Conservation (phyloP, 2,797 vertebrate genomes). For the Aselliscus stoliczkanus region DNA sequence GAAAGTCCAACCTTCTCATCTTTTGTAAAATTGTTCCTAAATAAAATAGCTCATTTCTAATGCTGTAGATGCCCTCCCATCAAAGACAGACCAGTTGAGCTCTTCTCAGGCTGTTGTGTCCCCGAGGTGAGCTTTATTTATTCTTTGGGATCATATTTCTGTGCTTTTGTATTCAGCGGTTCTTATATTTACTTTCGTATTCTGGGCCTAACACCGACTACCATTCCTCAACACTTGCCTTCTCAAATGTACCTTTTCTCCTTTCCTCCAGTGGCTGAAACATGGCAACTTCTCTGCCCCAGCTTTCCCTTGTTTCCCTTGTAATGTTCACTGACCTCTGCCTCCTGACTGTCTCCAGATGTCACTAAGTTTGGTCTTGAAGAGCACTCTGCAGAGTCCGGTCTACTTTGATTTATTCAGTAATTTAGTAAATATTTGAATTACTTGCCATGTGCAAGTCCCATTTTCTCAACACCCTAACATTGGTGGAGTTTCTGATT, state of each 20-base stretch:
- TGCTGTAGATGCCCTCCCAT: not conserved
- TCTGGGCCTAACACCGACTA: not conserved
- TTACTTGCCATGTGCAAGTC: not conserved
- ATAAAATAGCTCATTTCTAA: not conserved
- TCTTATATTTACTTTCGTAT: not conserved
- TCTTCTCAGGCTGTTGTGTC: not conserved
- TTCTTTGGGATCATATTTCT: not conserved
- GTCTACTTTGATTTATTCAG: not conserved
- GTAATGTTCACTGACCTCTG: not conserved
- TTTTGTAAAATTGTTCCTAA: not conserved
- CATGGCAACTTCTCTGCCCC: not conserved
- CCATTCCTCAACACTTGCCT: not conserved
- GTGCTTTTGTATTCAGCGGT: not conserved
- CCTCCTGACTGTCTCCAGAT: not conserved
- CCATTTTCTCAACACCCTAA: not conserved
- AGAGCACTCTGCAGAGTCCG: not conserved
- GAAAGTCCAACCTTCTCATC: not conserved
- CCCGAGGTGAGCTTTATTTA: not conserved
- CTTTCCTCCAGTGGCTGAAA: not conserved
- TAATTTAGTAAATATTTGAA: not conserved
- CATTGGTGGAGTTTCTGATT: not conserved
- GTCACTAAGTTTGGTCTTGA: not conserved
- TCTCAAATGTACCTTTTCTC: not conserved
- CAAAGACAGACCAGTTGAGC: not conserved
- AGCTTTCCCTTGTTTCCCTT: not conserved